Evolutionary conservation across 35 echinoderm and acorn worm genomes (phyloP), one percentile per base, ranked within the genome.

Genomic region (Amphiura filiformis): DNA sequence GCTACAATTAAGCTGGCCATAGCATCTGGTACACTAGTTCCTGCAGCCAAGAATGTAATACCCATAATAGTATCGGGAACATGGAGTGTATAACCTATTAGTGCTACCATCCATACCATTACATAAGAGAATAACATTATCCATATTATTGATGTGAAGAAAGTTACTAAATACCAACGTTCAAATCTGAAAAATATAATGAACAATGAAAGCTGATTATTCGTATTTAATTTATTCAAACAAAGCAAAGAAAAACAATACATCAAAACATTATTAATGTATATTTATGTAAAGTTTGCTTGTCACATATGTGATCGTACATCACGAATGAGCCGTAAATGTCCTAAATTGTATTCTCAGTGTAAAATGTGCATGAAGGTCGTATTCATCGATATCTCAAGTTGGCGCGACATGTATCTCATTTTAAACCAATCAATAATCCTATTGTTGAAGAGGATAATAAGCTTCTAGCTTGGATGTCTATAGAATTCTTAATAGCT

Each of bases 101-200:
- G 80, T 4, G 92, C 93, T 26, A 99, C 96, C 96, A 99, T 99
- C 96, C 96, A 99, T 28, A 99, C 96, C 96, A 99, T 99, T 26
- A 99, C 57, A 57, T 99, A 99, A 1, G 96, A 95, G 65, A 99
- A 99, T 35, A 99, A 57, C 20, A 81, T 84, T 7, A 99, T 99
- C 96, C 96, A 99, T 0, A 76, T 44, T 1, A 99, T 91, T 4
- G 93, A 99, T 34, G 90, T 39, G 14, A 93, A 47, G 65, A 99
- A 99, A 18, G 96, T 99, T 12, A 81, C 84, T 83, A 99, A 87
- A 70, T 94, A 99, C 90, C 90, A 99, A 13, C 93, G 76, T 37
- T 94, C 89, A 79, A 94, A 99, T 36, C 94, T 95, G 44, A 39
- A 37, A 81, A 81, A n/a, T 26, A 41, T 1, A 81, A 20, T 15